phyloP scores from a whole-genome alignment of 2,797 vertebrate genomes.

The Sebastes elongatus region DNA sequence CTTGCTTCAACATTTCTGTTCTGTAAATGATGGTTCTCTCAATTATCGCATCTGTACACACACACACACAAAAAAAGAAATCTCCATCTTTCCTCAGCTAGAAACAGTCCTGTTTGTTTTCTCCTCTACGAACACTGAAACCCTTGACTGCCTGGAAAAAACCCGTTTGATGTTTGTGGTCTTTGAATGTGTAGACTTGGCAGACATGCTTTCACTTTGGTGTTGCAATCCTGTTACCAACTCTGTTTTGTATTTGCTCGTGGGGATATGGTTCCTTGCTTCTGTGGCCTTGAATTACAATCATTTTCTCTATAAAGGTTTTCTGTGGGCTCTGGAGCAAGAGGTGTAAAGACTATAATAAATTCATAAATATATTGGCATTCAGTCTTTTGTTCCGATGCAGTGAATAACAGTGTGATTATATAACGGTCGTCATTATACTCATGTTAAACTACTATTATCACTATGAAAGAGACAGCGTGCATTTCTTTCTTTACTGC shows the following conservation, averaged over 20 bases:
- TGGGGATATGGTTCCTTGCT: conserved; percentile 76
- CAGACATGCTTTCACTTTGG: conserved; percentile 74
- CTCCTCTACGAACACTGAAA: conserved; percentile 62
- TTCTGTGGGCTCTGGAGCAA: conserved; percentile 58
- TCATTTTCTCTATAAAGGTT: conserved; percentile 61
- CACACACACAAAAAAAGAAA: conserved; percentile 4
- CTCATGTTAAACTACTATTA: conserved; percentile 26
- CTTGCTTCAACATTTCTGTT: conserved; percentile 47
- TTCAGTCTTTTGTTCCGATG: conserved; percentile 39
- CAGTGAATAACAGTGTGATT: conserved; percentile 5
- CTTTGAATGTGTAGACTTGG: conserved; percentile 78
- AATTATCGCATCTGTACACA: conserved; percentile 44
- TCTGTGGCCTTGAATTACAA: conserved; percentile 81
- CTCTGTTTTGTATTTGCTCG: conserved; percentile 77
- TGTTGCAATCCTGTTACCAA: conserved; percentile 78
- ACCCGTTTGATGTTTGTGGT: conserved; percentile 74
- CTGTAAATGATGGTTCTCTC: conserved; percentile 46
- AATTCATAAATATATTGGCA: conserved; percentile 68
- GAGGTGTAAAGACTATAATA: conserved; percentile 68
- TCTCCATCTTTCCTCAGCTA: conserved; percentile 45
- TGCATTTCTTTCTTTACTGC: conserved; percentile 3
- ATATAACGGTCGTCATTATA: not conserved
- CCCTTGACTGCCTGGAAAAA: conserved; percentile 68
- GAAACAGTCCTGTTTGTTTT: conserved; percentile 60
- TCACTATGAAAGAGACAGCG: conserved; percentile 8